Evolutionary conservation across 2,113 vertebrate species (phyloP).

Genomic region (Myxocyprinus asiaticus): DNA sequence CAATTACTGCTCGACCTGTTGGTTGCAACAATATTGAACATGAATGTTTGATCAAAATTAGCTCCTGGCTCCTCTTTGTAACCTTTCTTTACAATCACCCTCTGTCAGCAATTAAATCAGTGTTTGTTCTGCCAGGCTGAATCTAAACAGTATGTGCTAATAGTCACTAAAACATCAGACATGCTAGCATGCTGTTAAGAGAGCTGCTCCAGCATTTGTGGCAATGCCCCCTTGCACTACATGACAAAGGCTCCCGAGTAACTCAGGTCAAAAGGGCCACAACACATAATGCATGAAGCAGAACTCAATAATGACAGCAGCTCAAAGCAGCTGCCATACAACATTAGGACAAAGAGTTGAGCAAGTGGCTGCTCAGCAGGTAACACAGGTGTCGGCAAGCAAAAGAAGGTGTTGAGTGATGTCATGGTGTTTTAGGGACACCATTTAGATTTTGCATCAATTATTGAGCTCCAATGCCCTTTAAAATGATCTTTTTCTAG

Average conservation of each 20-base stretch:
- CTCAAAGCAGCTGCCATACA: constrained; percentile 16
- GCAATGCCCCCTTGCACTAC: constrained; percentile 25
- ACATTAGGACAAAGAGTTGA: constrained; percentile 46
- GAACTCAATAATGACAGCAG: constrained; percentile 25
- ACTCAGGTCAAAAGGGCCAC: background rate
- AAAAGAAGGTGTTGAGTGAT: constrained; percentile 26
- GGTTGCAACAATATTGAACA: constrained; percentile 8
- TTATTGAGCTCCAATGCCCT: constrained; percentile 39
- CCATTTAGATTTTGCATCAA: constrained; percentile 39
- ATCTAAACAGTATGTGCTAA: background rate
- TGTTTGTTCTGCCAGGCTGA: constrained; percentile 4
- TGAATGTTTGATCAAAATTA: constrained; percentile 25
- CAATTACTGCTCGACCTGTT: constrained; percentile 49
- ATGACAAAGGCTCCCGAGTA: background rate
- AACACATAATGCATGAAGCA: background rate
- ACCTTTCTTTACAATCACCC: background rate
- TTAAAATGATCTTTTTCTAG: constrained; percentile 21
- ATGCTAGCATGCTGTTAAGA: constrained; percentile 34
- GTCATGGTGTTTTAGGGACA: constrained; percentile 36
- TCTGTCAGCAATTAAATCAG: background rate
- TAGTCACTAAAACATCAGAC: constrained; percentile 17
- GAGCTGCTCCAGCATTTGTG: constrained; percentile 8
- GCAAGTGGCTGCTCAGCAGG: constrained; percentile 21
- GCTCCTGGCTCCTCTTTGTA: constrained; percentile 18
- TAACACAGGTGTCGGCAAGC: constrained; percentile 15